These are phyloP conservation scores for Clarias macrocephalus DNA, from an alignment of 2,113 vertebrate species.

Conservation along the genomic window DNA sequence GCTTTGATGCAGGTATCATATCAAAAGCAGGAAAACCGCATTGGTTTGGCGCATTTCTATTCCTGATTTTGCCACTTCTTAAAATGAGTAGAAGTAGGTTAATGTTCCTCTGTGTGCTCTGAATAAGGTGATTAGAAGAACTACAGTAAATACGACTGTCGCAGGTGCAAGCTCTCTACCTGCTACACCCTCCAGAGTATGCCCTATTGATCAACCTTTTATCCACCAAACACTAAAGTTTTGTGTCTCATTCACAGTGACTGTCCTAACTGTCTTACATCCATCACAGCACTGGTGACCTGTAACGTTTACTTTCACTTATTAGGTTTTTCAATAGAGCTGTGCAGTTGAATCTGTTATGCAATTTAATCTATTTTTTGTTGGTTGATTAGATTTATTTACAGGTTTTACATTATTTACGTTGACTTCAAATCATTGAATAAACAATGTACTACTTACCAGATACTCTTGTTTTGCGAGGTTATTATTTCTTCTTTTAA, in stretches of 20 bases:
- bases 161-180: background rate
- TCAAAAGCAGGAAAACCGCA: background rate
- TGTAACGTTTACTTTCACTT: background rate
- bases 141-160: background rate
- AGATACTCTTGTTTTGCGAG: no score
- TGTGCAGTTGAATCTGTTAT: no score
- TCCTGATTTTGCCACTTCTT: slow-evolving; percentile 16
- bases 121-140: slow-evolving; percentile 12
- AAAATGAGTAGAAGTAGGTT: slow-evolving; percentile 19
- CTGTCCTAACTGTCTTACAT: background rate
- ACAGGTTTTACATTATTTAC: no score
- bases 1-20: background rate
- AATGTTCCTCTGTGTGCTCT: background rate
- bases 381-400: no score
- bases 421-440: no score
- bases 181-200: background rate
- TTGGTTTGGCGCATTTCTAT: background rate
- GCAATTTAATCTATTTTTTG: no score
- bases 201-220: background rate
- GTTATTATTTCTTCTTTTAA: no score
- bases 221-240: background rate
- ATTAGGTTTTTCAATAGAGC: background rate
- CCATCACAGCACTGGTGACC: background rate
- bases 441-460: no score
- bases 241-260: background rate